Conservation (phyloP, 2,797 vertebrate genomes). For the Eremophila alpestris region DNA sequence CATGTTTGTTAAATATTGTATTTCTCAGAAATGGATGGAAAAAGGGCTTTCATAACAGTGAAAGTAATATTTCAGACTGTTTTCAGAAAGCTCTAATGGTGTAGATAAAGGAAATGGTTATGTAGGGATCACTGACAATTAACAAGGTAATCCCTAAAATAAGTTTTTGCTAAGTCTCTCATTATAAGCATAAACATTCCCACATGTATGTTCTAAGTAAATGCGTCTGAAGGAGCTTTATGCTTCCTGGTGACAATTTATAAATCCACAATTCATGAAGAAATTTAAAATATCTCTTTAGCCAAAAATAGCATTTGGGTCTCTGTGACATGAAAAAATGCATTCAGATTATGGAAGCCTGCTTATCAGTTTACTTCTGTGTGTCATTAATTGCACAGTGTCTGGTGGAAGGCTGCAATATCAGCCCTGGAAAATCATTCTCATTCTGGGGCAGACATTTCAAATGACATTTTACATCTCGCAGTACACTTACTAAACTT, state of each 20-base stretch:
- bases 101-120: neutral
- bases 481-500: neutral
- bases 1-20: neutral
- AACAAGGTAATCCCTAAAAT: neutral
- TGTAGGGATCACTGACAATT: neutral
- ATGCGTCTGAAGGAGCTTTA: neutral
- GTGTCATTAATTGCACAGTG: neutral
- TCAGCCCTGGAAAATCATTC: neutral
- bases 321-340: neutral
- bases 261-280: neutral
- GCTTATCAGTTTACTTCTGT: conserved; percentile 11
- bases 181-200: neutral
- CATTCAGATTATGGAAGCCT: neutral
- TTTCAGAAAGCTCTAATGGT: conserved; percentile 8
- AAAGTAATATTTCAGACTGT: neutral
- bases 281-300: neutral
- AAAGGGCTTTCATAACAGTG: neutral
- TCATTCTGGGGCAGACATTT: neutral
- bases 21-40: neutral
- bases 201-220: neutral
- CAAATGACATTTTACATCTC: conserved; percentile 44
- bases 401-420: neutral
- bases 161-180: neutral
- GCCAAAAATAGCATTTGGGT: neutral
- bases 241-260: neutral